These are phyloP conservation scores for Mionectes olivaceus DNA, from an alignment of 2,797 vertebrate genomes.

Conservation along the genomic window DNA sequence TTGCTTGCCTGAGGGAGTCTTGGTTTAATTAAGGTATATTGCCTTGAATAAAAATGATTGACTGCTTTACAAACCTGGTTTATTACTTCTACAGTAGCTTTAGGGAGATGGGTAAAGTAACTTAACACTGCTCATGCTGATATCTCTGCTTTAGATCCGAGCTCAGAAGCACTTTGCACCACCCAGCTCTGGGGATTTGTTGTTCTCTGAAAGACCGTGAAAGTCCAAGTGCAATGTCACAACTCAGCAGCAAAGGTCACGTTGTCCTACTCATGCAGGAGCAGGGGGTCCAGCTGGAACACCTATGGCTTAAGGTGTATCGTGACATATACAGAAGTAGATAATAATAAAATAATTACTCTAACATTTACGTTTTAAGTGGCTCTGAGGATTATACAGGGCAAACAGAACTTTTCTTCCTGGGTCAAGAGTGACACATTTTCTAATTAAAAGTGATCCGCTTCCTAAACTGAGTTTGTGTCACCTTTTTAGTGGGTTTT, in stretches of 20 bases:
- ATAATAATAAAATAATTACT: not conserved
- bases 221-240: not conserved
- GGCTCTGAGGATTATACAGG: not conserved
- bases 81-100: not conserved
- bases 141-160: not conserved
- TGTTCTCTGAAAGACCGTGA: not conserved
- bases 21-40: not conserved
- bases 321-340: not conserved
- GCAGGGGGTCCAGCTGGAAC: constrained; percentile 14
- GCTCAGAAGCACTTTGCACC: not conserved
- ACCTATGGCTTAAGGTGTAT: not conserved
- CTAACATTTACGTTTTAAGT: not conserved
- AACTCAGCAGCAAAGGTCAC: not conserved
- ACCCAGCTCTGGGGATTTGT: not conserved
- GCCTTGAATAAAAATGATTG: not conserved
- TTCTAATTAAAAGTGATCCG: not conserved
- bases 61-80: not conserved
- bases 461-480: not conserved
- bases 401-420: not conserved
- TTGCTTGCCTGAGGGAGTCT: not conserved
- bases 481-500: rapidly evolving
- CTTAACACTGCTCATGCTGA: not conserved
- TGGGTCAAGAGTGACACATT: not conserved
- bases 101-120: not conserved
- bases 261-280: not conserved